Conservation (phyloP, 2,113 vertebrate genomes). For the Sinocyclocheilus rhinocerous region DNA sequence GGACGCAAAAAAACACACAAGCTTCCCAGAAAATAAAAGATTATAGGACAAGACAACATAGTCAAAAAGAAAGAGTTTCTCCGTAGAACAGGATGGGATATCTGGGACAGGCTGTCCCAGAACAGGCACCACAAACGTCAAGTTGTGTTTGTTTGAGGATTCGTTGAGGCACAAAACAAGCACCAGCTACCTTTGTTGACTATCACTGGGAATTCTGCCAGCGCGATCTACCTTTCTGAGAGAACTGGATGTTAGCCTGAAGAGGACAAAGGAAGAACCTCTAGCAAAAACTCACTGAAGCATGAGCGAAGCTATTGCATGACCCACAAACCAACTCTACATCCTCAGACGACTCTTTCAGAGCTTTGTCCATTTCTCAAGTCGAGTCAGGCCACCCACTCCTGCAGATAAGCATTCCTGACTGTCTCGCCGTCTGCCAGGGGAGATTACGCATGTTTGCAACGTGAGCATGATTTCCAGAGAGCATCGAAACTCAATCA, state of each 20-base stretch:
- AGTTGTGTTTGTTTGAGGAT: slow-evolving; percentile 14
- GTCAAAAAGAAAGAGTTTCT: slow-evolving; percentile 22
- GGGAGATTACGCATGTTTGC: slow-evolving; percentile 26
- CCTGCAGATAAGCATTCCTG: background rate
- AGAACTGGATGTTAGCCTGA: background rate
- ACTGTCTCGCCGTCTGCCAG: background rate
- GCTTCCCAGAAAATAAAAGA: background rate
- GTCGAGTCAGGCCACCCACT: background rate
- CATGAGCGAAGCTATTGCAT: background rate
- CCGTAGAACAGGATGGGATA: background rate
- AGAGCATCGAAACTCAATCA: slow-evolving; percentile 2
- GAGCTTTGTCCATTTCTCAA: slow-evolving; percentile 15
- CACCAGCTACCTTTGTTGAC: background rate
- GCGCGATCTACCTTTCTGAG: background rate
- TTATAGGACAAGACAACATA: background rate
- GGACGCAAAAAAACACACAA: background rate
- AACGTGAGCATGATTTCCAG: background rate
- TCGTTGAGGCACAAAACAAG: slow-evolving; percentile 18
- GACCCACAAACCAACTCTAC: slow-evolving; percentile 14
- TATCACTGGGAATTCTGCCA: slow-evolving; percentile 16
- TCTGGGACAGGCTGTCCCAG: slow-evolving; percentile 13
- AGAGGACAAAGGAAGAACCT: slow-evolving; percentile 6
- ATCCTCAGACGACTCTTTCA: slow-evolving; percentile 2
- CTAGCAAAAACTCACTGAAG: background rate
- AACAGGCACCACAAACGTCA: slow-evolving; percentile 7